A percentile compares a stretch with the other conserved stretches of the same genome.
phyloP scores from a whole-genome alignment of 2,797 vertebrate genomes.

The Sciurus vulgaris region DNA sequence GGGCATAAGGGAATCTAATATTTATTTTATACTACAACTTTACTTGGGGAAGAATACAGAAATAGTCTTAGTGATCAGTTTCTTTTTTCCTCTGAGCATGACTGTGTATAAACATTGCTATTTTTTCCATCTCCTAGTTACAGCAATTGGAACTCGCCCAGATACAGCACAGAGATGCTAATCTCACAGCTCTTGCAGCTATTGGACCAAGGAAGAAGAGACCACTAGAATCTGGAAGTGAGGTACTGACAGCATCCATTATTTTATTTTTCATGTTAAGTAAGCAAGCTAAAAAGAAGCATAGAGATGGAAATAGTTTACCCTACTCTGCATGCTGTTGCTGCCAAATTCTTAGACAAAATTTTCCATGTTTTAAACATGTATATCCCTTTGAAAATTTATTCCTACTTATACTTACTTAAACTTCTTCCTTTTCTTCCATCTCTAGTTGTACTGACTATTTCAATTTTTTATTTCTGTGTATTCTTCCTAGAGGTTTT shows the following conservation, averaged over 20 bases:
- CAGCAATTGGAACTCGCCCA: conserved; percentile 95
- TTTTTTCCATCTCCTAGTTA: conserved; percentile 88
- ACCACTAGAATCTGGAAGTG: conserved; percentile 89
- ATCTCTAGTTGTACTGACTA: neutral
- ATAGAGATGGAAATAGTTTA: neutral
- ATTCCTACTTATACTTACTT: neutral
- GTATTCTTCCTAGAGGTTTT: conserved; percentile 7
- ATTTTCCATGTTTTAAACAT: neutral
- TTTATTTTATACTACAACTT: conserved; percentile 46
- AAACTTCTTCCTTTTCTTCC: neutral
- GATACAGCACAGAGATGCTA: conserved; percentile 94
- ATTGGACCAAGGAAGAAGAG: conserved; percentile 96
- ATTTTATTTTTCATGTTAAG: conserved; percentile 49
- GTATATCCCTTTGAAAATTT: neutral
- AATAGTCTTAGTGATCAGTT: neutral
- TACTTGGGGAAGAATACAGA: conserved; percentile 39
- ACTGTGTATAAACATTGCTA: conserved; percentile 10
- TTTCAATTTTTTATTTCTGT: conserved; percentile 9
- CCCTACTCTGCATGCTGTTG: neutral
- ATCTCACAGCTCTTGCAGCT: conserved; percentile 95
- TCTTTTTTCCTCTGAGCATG: neutral
- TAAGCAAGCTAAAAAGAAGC: conserved; percentile 47
- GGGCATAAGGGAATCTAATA: conserved; percentile 37
- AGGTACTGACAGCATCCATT: conserved; percentile 87
- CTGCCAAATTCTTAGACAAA: conserved; percentile 15